Conservation (phyloP, 2,888 invertebrate genomes). For the Beris morrisii region DNA sequence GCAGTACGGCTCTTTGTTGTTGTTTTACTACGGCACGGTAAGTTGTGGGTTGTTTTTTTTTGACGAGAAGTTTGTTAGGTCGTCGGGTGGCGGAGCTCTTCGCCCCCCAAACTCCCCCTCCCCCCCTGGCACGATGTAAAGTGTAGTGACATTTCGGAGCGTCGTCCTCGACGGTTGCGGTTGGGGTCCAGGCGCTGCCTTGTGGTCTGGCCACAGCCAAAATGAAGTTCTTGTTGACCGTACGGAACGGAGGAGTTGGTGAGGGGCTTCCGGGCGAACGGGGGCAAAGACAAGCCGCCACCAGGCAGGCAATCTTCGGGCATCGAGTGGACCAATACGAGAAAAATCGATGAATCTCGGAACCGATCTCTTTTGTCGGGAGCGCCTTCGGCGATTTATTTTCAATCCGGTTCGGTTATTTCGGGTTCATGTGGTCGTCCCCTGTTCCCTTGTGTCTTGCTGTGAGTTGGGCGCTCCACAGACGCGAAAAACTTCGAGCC, state of each 20-base stretch:
- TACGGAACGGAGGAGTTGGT: no score
- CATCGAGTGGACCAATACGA: slow-evolving; percentile 8
- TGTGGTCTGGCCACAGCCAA: no score
- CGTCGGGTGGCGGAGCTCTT: neutral
- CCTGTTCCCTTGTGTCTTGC: neutral
- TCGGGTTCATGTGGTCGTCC: slow-evolving; percentile 10
- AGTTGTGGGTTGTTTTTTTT: neutral
- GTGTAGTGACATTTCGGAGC: no score
- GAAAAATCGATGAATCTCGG: slow-evolving; percentile 31
- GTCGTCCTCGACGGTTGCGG: no score
- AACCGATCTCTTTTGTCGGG: slow-evolving; percentile 1
- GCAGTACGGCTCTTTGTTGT: slow-evolving; percentile 17
- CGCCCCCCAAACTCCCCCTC: no score
- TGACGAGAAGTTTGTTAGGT: neutral
- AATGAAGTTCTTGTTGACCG: no score
- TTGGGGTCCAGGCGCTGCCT: no score
- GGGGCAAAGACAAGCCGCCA: no score
- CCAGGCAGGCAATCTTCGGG: no score
- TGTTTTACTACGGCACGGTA: slow-evolving; percentile 17
- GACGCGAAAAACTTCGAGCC: slow-evolving; percentile 7
- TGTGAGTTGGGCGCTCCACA: neutral
- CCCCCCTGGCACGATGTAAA: no score
- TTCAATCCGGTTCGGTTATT: slow-evolving; percentile 20
- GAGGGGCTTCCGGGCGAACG: no score
- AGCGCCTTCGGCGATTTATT: slow-evolving; percentile 24